These are phyloP conservation scores for Salvelinus namaycush DNA, from an alignment of 2,113 vertebrate genomes.

Conservation along the genomic window DNA sequence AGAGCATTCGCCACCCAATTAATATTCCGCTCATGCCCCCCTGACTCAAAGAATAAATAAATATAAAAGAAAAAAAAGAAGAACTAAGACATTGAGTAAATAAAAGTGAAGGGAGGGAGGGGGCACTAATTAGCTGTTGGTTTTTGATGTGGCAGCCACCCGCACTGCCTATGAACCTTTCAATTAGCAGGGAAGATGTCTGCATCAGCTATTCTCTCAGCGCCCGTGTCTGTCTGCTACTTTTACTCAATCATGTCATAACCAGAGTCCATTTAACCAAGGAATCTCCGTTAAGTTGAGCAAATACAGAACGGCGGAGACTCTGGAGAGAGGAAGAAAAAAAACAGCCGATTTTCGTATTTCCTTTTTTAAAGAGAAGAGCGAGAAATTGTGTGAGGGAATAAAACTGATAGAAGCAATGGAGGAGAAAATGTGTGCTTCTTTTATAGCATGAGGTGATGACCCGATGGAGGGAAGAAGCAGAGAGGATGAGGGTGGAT, in stretches of 20 bases:
- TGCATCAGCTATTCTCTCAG: constrained; percentile 68
- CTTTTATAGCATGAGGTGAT: constrained; percentile 9
- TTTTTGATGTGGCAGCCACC: constrained; percentile 72
- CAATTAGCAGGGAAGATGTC: constrained; percentile 70
- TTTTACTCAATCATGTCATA: constrained; percentile 65
- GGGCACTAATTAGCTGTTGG: constrained; percentile 71
- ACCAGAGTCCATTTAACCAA: constrained; percentile 61
- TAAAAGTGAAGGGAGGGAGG: constrained; percentile 54
- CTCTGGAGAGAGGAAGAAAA: constrained; percentile 25
- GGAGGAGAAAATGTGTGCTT: constrained; percentile 11
- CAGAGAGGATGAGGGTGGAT: neutral
- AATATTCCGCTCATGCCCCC: constrained; percentile 54
- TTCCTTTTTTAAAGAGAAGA: neutral
- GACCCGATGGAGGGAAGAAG: neutral
- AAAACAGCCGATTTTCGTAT: constrained; percentile 29
- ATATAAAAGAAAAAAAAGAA: constrained; percentile 54
- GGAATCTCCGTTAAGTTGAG: constrained; percentile 63
- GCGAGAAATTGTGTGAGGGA: constrained; percentile 10
- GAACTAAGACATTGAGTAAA: constrained; percentile 65
- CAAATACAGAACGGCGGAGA: constrained; percentile 25
- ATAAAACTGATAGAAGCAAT: neutral
- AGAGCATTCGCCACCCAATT: constrained; percentile 32
- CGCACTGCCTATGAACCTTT: constrained; percentile 67
- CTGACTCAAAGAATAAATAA: constrained; percentile 48
- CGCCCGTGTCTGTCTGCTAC: constrained; percentile 39